phyloP scores from a whole-genome alignment of 2,888 invertebrate genomes.

The Eudemis profundana region DNA sequence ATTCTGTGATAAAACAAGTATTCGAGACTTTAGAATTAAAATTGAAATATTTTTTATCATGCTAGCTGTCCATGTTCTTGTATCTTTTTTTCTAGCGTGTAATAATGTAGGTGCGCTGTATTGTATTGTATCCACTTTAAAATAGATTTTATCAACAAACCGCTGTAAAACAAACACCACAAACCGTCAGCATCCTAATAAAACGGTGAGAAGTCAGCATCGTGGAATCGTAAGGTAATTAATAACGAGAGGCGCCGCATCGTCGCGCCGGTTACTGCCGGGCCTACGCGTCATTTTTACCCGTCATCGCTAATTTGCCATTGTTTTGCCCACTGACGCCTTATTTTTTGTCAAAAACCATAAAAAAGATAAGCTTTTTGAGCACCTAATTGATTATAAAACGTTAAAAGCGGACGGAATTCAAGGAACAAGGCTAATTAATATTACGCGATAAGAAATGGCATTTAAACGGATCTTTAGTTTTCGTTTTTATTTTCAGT shows the following conservation, averaged over 20 bases:
- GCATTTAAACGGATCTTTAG: slow-evolving; percentile 15
- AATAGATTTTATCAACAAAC: slow-evolving; percentile 22
- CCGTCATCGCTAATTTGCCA: slow-evolving; percentile 84
- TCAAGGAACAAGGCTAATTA: slow-evolving; percentile 37
- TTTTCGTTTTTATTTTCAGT: too few species aligned
- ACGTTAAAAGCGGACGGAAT: slow-evolving; percentile 24
- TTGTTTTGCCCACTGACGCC: slow-evolving; percentile 82
- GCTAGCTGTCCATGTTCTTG: too few species aligned
- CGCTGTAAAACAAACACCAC: slow-evolving; percentile 25
- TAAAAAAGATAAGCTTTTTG: slow-evolving; percentile 80
- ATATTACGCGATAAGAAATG: slow-evolving; percentile 38
- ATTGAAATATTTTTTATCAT: too few species aligned
- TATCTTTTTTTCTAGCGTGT: too few species aligned
- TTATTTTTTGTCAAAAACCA: slow-evolving; percentile 79
- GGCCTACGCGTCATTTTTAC: slow-evolving; percentile 78
- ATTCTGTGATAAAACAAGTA: too few species aligned
- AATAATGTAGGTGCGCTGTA: too few species aligned
- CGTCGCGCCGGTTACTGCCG: slow-evolving; percentile 56
- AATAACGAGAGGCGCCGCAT: slow-evolving; percentile 59
- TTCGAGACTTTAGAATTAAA: too few species aligned
- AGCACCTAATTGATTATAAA: slow-evolving; percentile 79
- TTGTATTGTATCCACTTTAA: too few species aligned
- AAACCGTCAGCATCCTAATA: slow-evolving; percentile 36
- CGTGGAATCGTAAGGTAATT: slow-evolving; percentile 58
- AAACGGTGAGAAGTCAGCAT: slow-evolving; percentile 41